Evolutionary conservation across 2,888 invertebrate species (phyloP).

Genomic region (Euspilapteryx auroguttella): DNA sequence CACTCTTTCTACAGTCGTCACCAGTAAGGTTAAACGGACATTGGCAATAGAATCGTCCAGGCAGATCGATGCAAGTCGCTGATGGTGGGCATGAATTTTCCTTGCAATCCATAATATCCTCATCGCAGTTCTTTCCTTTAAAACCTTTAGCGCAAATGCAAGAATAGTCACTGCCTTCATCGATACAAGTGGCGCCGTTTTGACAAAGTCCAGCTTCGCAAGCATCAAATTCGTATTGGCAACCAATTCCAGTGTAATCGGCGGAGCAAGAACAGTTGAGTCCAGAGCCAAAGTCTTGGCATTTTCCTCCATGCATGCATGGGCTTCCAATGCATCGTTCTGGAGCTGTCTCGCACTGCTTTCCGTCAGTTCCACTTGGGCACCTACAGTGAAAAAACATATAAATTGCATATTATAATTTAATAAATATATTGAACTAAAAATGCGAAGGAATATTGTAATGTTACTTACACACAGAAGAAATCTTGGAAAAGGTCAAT

Average conservation of each 20-base stretch:
- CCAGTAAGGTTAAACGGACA: constrained; percentile 97
- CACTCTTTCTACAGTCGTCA: constrained; percentile 94
- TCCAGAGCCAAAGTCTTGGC: constrained; percentile 94
- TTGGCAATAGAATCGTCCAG: constrained; percentile 90
- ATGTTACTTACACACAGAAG: constrained; percentile 80
- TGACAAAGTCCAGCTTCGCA: constrained; percentile 88
- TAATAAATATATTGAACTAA: not conserved
- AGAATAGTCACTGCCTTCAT: constrained; percentile 81
- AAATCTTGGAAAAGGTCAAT: constrained; percentile 90
- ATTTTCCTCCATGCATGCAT: constrained; percentile 95
- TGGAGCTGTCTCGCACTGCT: constrained; percentile 95
- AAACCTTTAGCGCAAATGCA: constrained; percentile 85
- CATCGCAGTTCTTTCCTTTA: constrained; percentile 83
- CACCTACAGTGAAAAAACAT: constrained; percentile 56
- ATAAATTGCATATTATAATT: not conserved
- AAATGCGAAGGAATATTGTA: not conserved
- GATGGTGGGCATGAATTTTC: constrained; percentile 94
- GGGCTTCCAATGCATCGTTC: constrained; percentile 92
- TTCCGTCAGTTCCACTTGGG: constrained; percentile 94
- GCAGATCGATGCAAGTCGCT: constrained; percentile 88
- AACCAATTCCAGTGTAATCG: constrained; percentile 86
- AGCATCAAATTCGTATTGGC: constrained; percentile 92
- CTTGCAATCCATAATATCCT: constrained; percentile 89
- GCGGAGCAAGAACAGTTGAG: constrained; percentile 90
- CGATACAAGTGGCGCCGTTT: constrained; percentile 90